phyloP scores from a whole-genome alignment of 2,888 invertebrate species.

The Sphaerophoria taeniata region DNA sequence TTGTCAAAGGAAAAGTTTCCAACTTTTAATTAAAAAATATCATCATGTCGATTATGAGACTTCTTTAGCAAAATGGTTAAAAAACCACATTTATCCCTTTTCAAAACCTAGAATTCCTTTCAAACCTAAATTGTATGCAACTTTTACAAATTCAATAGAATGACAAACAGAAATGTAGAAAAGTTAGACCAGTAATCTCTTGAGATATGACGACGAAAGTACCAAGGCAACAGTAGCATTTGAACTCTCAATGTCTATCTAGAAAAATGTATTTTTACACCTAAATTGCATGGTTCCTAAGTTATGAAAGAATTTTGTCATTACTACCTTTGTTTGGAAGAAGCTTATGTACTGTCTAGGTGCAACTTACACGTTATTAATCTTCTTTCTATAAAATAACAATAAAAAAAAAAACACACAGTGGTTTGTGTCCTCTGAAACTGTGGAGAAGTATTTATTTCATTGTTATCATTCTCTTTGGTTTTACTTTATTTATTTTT shows the following conservation, averaged over 20 bases:
- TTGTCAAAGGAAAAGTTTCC: too few species aligned
- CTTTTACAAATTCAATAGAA: too few species aligned
- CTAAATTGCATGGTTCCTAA: neutral
- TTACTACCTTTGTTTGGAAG: neutral
- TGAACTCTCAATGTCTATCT: neutral
- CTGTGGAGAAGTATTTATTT: slow-evolving; percentile 3
- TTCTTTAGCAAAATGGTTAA: too few species aligned
- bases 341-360: neutral
- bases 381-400: slow-evolving; percentile 24
- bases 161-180: too few species aligned
- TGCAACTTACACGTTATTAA: slow-evolving; percentile 21
- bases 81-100: too few species aligned
- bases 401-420: slow-evolving; percentile 6
- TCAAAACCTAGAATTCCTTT: too few species aligned
- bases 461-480: slow-evolving; percentile 33
- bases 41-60: too few species aligned
- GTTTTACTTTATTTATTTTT: neutral
- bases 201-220: too few species aligned
- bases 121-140: too few species aligned
- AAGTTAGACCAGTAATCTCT: too few species aligned
- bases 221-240: slow-evolving; percentile 1
- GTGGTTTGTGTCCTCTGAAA: slow-evolving; percentile 25
- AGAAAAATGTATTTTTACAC: neutral
- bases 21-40: too few species aligned
- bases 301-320: slow-evolving; percentile 24